Evolutionary conservation across 2,113 vertebrate genomes (phyloP), one percentile per base, ranked within the genome.

Genomic region (Pontoporia blainvillei): DNA sequence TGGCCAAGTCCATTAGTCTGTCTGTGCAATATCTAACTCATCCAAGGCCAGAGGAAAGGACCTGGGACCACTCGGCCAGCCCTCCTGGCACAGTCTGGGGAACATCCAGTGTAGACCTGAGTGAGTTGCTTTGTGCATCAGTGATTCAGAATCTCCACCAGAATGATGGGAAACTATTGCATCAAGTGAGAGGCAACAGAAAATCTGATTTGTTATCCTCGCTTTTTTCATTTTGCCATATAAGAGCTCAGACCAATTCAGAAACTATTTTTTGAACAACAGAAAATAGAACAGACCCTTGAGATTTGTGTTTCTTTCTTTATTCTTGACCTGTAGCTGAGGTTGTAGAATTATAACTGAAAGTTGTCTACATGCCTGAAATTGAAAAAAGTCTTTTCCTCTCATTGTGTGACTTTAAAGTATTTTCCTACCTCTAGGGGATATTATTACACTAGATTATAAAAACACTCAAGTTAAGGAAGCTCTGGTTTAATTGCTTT

Each of bases 21-120:
- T 57, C 54, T 89, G 8, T 29, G 14, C 21, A 21, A 46, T 41
- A 23, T 41, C 36, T 59, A 59, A 44, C 5, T 84, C 29, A 41
- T 0, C 5, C 20, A 61, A 10, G 8, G 4, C n/a, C 59, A 78
- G 79, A 69, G 41, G 41, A 23, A 62, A 69, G 6, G 8, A 44
- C 31, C 5, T 0, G 12, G 9, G 31, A 44, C n/a, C 3, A 21
- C 15, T 41, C 54, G 12, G 2, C 36, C 20, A 12, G 0, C 14
- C 14, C 39, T 64, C 1, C 2, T 29, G 44, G 15, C 25, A 49
- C 11, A 69, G 20, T 52, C n/a, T 15, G 21, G 1, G 8, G 1
- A 62, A 61, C 23, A 34, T 4, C 5, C 59, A 3, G 0, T n/a
- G 36, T 49, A 6, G 12, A 23, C 11, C 11, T 2, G 69, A 92